Evolutionary conservation across 2,113 vertebrate genomes (phyloP).

Genomic region (Grus americana): DNA sequence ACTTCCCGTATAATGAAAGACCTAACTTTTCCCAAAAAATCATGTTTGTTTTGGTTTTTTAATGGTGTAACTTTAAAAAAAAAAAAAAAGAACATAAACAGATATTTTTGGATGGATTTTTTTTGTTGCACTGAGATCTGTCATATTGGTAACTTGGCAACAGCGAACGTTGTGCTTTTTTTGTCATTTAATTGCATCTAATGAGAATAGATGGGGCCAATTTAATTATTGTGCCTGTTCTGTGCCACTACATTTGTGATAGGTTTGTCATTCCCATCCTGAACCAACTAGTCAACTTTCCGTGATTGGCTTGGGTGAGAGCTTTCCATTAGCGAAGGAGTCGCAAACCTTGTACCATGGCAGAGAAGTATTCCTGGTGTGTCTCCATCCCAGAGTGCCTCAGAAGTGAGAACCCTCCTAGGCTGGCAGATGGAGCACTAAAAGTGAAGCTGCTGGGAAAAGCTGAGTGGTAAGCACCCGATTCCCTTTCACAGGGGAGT

Average conservation of each 20-base stretch:
- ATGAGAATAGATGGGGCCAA: not conserved
- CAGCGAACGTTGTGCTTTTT: rapidly evolving
- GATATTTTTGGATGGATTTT: not conserved
- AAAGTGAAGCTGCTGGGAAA: not conserved
- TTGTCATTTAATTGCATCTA: not conserved
- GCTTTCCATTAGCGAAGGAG: not conserved
- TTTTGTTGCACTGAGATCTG: not conserved
- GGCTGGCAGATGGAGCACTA: not conserved
- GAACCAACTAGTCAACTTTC: not conserved
- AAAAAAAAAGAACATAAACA: not conserved
- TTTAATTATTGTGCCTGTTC: not conserved
- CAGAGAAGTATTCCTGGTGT: not conserved
- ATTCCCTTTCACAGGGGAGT: not conserved
- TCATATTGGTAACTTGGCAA: not conserved
- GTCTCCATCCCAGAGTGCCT: not conserved
- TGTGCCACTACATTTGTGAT: rapidly evolving
- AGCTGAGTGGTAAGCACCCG: not conserved
- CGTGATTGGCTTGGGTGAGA: not conserved
- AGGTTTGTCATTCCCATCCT: not conserved
- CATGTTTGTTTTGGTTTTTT: no score
- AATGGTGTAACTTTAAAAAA: not conserved
- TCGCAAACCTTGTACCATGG: rapidly evolving
- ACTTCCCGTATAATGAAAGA: not conserved
- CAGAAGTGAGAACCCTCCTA: not conserved
- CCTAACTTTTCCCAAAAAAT: not conserved